Conservation (phyloP, 2,888 invertebrate genomes). For the Athrips mouffetella region DNA sequence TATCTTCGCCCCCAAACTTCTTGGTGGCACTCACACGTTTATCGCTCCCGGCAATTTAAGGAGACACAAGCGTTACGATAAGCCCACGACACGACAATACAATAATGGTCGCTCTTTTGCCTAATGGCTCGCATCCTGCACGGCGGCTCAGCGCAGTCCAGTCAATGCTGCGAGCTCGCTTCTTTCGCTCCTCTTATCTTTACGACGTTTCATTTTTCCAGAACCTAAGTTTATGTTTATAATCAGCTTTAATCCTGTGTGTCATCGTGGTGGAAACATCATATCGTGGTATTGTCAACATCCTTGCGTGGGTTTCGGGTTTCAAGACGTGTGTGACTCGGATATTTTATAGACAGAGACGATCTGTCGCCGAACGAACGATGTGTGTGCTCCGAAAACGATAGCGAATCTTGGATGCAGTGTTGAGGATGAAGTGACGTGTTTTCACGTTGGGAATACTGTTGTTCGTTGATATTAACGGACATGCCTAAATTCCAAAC, state of each 20-base stretch:
- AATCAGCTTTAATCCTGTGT: conserved; percentile 4
- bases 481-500: conserved; percentile 71
- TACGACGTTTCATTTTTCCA: conserved; percentile 22
- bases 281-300: conserved; percentile 31
- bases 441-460: conserved; percentile 38
- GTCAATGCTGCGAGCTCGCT: conserved; percentile 66
- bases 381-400: conserved; percentile 24
- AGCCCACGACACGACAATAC: conserved; percentile 76
- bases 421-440: conserved; percentile 58
- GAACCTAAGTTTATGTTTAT: conserved; percentile 21
- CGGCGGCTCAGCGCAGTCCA: conserved; percentile 60
- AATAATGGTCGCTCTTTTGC: conserved; percentile 71
- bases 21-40: conserved; percentile 41
- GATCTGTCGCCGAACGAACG: conserved; percentile 8
- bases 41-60: conserved; percentile 54
- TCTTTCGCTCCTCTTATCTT: conserved; percentile 44
- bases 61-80: conserved; percentile 67
- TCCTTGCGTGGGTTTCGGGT: conserved; percentile 9
- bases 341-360: no score
- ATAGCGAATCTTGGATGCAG: conserved; percentile 50
- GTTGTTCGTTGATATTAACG: conserved; percentile 50
- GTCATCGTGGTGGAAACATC: conserved; percentile 30
- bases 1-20: conserved; percentile 31
- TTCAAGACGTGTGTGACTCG: not conserved
- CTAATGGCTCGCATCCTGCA: conserved; percentile 73